Base-by-base conservation (phyloP, 2,888 invertebrate genomes). In the Apocheima hispidaria region DNA sequence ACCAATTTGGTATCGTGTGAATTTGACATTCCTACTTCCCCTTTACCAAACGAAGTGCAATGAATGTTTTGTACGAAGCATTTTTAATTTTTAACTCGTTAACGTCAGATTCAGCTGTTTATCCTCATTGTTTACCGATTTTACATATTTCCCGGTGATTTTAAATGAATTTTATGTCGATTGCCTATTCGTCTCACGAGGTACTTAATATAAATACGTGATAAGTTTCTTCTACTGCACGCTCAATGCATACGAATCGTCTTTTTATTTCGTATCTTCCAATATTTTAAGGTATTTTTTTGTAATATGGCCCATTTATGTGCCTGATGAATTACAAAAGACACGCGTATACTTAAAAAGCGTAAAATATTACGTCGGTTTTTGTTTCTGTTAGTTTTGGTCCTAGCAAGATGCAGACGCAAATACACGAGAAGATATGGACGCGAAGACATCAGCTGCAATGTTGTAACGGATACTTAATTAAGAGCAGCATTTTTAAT, bases 1-100 rank as follows among this genome's bases (percentile, higher is more conserved):
- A 70, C 70, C 69, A 60, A 72, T 73, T 75, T 60, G 41, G 14
- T 23, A 50, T 54, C 80, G 86, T 87, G 87, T 74, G 88, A 87
- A 84, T 40, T 52, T 53, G 50, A 60, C n/a, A 62, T n/a, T 2
- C 0, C 16, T 43, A 49, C 35, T 52, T 63, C 63, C 58, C 59
- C 28, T 44, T 40, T 30, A 35, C 51, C 23, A 26, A 36, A 51
- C 35, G 2, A 7, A 40, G 12, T n/a, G 20, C 21, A 20, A 30
- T 28, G 6, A 28, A 30, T 21, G 43, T 60, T 26, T 16, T 30
- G 30, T 53, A 10, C 12, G 56, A 50, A 51, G 21, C 1, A 33
- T 55, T 58, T 60, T 44, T n/a, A 10, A 33, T 55, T 58, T 60
- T 44, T n/a, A 10, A 10, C 26, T 51, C 56, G 50, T 50, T 46